Conservation (phyloP, 1,140 invertebrate genomes). For the Teleopsis dalmanni region DNA sequence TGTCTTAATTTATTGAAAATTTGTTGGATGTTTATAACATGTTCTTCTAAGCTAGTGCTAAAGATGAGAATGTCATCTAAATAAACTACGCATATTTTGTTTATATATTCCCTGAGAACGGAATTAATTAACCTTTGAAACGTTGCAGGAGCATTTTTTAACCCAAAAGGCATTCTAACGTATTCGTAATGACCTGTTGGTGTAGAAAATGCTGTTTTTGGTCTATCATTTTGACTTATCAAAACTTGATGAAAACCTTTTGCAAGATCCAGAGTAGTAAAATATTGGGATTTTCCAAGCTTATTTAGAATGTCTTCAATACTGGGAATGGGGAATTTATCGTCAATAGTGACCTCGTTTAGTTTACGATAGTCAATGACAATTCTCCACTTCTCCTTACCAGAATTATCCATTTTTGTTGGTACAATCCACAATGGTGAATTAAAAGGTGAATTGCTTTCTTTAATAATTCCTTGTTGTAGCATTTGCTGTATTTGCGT, state of each 20-base stretch:
- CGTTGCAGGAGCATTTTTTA: constrained; percentile 16
- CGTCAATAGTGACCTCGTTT: constrained; percentile 22
- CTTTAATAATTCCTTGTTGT: constrained; percentile 37
- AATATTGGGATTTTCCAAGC: constrained; percentile 11
- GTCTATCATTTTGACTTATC: constrained; percentile 14
- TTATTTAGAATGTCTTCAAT: constrained; percentile 13
- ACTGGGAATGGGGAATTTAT: constrained; percentile 12
- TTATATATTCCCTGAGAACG: constrained; percentile 8
- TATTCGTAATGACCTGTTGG: constrained; percentile 14
- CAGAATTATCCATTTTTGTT: constrained; percentile 22
- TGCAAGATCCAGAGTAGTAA: constrained; percentile 12
- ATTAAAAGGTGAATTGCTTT: constrained; percentile 32
- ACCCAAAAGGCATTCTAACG: constrained; percentile 10
- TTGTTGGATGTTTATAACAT: constrained; percentile 3
- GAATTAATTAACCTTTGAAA: constrained; percentile 14
- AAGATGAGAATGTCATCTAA: constrained; percentile 20
- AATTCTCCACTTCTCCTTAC: constrained; percentile 31
- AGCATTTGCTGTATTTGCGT: constrained; percentile 27
- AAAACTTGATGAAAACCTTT: constrained; percentile 20
- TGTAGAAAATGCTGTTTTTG: constrained; percentile 22
- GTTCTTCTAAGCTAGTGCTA: constrained; percentile 14
- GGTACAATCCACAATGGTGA: constrained; percentile 13
- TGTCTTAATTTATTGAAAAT: background rate
- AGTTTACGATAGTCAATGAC: constrained; percentile 37
- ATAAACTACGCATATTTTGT: constrained; percentile 13